Base-by-base conservation (phyloP, 2,888 invertebrate genomes). In the Allolobophora icterica region DNA sequence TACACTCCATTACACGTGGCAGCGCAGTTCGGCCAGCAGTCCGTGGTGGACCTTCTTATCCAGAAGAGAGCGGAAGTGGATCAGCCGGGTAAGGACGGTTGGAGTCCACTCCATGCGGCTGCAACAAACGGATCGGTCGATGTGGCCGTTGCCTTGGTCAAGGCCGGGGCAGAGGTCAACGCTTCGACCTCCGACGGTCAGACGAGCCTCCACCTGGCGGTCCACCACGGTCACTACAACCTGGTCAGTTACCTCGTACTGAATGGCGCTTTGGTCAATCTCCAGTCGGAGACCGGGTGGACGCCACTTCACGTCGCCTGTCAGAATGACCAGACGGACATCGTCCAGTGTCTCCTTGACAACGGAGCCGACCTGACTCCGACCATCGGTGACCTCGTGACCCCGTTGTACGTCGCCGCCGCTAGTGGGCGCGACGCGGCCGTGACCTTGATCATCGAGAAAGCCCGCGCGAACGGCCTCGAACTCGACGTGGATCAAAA, bases 61-160 rank as follows among this genome's bases (percentile, higher is more conserved):
- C 52, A 91, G 33, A 34, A 40, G 42, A 90, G 83, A 83, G 91
- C 58, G 40, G 45, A 58, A n/a, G 89, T 90, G 30, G 89, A 92
- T 34, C 2, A 34, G 35, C 21, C 58, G 11, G 92, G 89, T 6
- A 35, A 35, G 30, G 89, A 91, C 35, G 90, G 90, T n/a, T 92
- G 92, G 92, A 11, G 71, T 17, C 90, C 92, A 6, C 84, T 92
- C 30, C 92, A 92, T 87, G 92, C 92, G 40, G 92, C 92, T 21
- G 71, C 90, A 30, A 33, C 91, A 52, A 58, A 89, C 13, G 92
- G 92, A 21, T 90, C 92, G 38, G 35, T 58, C 24, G 90, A 90
- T 6, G 91, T 71, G 33, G 91, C 91, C 52, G 91, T 52, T n/a
- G 90, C 87, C 21, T 90, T 92, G 17, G 71, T 92, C 19, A 87